Evolutionary conservation across 2,113 vertebrate genomes (phyloP).

Genomic region (Furnarius figulus): DNA sequence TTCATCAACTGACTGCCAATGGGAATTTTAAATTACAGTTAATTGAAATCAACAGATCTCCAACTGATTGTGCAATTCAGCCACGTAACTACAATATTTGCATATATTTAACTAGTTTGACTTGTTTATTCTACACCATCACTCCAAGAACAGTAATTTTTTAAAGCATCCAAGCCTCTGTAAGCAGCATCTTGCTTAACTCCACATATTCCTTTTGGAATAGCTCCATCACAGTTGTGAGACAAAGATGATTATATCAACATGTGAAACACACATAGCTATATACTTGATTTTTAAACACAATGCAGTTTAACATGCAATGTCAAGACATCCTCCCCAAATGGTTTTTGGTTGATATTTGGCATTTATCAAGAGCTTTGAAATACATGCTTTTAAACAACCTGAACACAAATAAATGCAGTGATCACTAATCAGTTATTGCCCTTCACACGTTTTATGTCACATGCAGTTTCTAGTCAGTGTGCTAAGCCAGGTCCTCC

Average conservation of each 20-base stretch:
- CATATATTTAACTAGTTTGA: not conserved
- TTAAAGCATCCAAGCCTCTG: not conserved
- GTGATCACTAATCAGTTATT: not conserved
- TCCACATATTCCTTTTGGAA: not conserved
- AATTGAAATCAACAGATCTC: constrained; percentile 28
- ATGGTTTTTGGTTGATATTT: not conserved
- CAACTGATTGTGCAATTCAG: not conserved
- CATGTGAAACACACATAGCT: not conserved
- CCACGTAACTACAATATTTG: not conserved
- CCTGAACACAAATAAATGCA: not conserved
- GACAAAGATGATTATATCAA: not conserved
- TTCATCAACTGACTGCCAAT: not conserved
- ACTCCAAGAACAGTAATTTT: not conserved
- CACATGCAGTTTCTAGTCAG: not conserved
- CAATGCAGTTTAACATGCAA: not conserved
- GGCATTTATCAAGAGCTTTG: not conserved
- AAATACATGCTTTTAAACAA: not conserved
- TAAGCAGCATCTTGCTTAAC: not conserved
- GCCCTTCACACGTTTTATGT: not conserved
- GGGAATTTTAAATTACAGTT: constrained; percentile 30
- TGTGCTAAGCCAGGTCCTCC: not conserved
- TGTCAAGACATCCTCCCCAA: not conserved
- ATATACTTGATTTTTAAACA: not conserved
- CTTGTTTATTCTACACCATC: not conserved
- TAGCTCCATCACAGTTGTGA: not conserved